Percentiles rank a stretch among this genome's conserved stretches.
Conservation (phyloP, 2,888 invertebrate species). For the Pristionchus exspectatus region DNA sequence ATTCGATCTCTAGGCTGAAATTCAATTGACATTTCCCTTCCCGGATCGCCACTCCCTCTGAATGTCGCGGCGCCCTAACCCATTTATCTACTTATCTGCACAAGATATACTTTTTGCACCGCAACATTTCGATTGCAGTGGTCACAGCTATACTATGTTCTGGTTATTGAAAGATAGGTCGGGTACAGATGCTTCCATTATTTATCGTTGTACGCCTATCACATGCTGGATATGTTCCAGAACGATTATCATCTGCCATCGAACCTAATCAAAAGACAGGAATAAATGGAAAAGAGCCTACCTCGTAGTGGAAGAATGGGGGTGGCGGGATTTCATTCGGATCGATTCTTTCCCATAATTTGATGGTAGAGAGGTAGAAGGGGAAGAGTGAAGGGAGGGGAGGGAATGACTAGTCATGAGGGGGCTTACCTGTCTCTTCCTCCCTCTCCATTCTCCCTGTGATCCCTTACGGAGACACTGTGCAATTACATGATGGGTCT, state of each 20-base stretch:
- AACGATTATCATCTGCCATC: not conserved
- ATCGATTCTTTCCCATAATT: conserved; percentile 41
- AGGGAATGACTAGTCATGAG: conserved; percentile 48
- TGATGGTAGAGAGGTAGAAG: conserved; percentile 25
- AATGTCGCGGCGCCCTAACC: not conserved
- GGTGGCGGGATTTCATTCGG: conserved; percentile 43
- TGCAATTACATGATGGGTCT: conserved; percentile 40
- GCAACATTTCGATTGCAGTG: not conserved
- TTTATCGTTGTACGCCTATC: not conserved
- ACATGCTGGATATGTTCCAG: not conserved
- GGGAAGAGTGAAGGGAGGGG: not conserved
- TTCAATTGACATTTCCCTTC: not conserved
- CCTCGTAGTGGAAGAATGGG: conserved; percentile 1
- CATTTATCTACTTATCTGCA: not conserved
- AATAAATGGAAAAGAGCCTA: not conserved
- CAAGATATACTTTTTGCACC: not conserved
- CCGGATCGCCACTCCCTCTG: not conserved
- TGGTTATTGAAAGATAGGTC: not conserved
- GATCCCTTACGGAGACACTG: conserved; percentile 45
- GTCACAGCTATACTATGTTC: not conserved
- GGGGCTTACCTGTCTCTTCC: conserved; percentile 44
- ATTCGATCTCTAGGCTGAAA: conserved; percentile 45
- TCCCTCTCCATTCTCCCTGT: conserved; percentile 11
- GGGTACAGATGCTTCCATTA: not conserved
- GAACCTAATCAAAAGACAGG: not conserved